Evolutionary conservation across 2,797 vertebrate species (phyloP).

Genomic region (Oryzias dopingdopingensis): DNA sequence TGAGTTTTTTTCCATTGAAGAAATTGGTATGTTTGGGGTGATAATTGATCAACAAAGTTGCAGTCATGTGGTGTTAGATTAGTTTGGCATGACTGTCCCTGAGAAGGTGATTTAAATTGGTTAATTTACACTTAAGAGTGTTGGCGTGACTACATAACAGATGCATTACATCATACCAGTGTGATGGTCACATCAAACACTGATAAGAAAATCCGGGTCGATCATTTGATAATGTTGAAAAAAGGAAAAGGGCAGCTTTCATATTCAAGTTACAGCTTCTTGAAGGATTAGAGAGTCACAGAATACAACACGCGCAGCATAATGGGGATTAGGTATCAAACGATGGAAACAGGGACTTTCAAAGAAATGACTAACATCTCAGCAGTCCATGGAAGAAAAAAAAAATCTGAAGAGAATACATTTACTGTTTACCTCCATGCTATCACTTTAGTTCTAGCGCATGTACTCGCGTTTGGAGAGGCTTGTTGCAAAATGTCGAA

Average conservation of each 20-base stretch:
- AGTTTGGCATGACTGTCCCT: not conserved
- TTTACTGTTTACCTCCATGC: not conserved
- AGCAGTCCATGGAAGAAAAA: not conserved
- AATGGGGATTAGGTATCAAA: constrained; percentile 2
- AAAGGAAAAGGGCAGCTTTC: constrained; percentile 6
- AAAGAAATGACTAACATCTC: not conserved
- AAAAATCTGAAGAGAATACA: not conserved
- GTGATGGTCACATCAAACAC: constrained; percentile 7
- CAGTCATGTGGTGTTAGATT: not conserved
- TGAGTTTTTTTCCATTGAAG: constrained; percentile 17
- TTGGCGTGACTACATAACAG: not conserved
- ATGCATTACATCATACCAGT: constrained; percentile 3
- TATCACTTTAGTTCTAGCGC: not conserved
- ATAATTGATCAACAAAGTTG: not conserved
- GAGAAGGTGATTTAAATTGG: constrained; percentile 7
- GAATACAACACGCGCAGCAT: not conserved
- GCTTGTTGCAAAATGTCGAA: no score
- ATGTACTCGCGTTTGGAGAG: no score
- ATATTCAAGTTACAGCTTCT: constrained; percentile 7
- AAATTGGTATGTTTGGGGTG: not conserved
- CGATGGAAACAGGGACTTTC: not conserved
- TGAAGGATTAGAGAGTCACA: constrained; percentile 43
- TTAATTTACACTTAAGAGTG: not conserved
- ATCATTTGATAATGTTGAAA: constrained; percentile 12
- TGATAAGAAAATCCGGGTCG: constrained; percentile 24